phyloP scores from a whole-genome alignment of 2,113 vertebrate species.

The Hippoglossus stenolepis region DNA sequence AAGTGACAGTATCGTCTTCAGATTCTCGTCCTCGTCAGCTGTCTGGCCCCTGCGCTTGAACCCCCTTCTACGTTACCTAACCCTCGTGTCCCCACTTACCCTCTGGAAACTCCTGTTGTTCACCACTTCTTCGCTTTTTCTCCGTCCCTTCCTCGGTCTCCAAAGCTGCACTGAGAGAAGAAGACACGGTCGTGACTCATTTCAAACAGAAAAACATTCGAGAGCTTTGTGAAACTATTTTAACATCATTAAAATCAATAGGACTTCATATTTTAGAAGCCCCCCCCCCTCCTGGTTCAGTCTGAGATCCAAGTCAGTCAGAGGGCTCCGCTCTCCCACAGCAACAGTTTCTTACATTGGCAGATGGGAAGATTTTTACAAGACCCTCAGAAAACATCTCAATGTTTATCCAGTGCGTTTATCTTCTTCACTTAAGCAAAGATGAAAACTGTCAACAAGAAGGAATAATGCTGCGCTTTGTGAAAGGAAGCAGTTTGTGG shows the following conservation, averaged over 20 bases:
- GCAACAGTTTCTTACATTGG: not conserved
- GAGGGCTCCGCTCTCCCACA: not conserved
- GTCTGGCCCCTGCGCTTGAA: constrained; percentile 21
- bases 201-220: constrained; percentile 10
- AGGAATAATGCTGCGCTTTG: constrained; percentile 35
- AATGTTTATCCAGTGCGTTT: constrained; percentile 19
- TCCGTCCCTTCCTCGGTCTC: not conserved
- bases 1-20: constrained; percentile 56
- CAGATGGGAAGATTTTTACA: constrained; percentile 20
- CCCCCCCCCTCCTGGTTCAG: not conserved
- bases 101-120: constrained; percentile 20
- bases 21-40: constrained; percentile 43
- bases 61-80: constrained; percentile 27
- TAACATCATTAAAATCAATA: not conserved
- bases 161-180: not conserved
- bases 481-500: constrained; percentile 30
- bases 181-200: not conserved
- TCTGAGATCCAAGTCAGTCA: constrained; percentile 3
- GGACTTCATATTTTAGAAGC: not conserved
- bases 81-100: constrained; percentile 49
- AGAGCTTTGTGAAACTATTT: constrained; percentile 24
- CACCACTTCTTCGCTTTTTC: not conserved
- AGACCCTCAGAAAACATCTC: not conserved
- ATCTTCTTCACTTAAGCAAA: constrained; percentile 21
- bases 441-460: constrained; percentile 20